phyloP scores from a whole-genome alignment of 1,140 invertebrate species.

The Diachasmimorpha longicaudata region DNA sequence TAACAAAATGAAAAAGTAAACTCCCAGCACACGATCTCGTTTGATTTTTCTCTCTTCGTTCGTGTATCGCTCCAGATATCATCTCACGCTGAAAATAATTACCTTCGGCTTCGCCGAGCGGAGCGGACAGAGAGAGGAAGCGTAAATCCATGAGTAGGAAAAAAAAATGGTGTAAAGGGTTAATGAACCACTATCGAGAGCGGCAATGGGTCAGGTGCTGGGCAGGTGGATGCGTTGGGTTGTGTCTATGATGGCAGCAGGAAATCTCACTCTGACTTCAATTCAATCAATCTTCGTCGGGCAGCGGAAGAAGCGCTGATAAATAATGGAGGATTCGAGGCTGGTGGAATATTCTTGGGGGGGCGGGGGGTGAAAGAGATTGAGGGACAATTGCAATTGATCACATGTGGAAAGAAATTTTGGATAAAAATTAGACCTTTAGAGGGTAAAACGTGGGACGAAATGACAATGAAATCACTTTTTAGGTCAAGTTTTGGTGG shows the following conservation, averaged over 20 bases:
- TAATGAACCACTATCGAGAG: background rate
- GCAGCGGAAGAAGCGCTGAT: too few species aligned
- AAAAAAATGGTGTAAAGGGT: background rate
- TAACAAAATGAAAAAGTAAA: background rate
- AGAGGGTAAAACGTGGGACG: too few species aligned
- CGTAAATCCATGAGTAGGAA: background rate
- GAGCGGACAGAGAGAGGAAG: background rate
- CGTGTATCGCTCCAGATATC: constrained; percentile 1
- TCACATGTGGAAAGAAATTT: too few species aligned
- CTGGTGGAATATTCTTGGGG: too few species aligned
- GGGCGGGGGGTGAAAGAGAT: too few species aligned
- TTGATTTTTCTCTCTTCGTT: background rate
- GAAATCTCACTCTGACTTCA: background rate
- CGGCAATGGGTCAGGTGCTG: background rate
- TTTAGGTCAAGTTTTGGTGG: too few species aligned
- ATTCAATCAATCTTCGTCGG: background rate
- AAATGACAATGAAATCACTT: too few species aligned
- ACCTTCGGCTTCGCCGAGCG: background rate
- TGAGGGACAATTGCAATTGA: too few species aligned
- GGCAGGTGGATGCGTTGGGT: background rate
- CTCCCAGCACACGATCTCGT: background rate
- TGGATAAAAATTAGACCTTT: too few species aligned
- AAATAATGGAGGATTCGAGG: too few species aligned
- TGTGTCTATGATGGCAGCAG: background rate
- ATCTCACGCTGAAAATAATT: constrained; percentile 16